Evolutionary conservation across 37 sponge, comb jelly and placozoan genomes (phyloP), one percentile per base, ranked within the genome.

Genomic region (Agelas oroides): DNA sequence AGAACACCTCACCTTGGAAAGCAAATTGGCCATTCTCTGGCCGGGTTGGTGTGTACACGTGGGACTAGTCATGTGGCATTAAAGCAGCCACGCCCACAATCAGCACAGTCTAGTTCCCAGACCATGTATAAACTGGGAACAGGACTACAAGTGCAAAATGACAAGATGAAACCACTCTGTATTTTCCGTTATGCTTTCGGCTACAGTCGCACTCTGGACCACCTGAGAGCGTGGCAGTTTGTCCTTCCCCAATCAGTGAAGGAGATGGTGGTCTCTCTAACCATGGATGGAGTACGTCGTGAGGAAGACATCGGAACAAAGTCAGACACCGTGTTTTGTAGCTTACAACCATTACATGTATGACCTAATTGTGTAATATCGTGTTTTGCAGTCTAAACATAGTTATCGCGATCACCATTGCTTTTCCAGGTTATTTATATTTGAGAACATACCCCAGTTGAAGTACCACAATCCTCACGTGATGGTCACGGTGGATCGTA

Each of bases 361-460:
- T 75, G 32, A 24, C 23, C 66, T n/a, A 19, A 27, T 24, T 65
- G n/a, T 20, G 14, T 14, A n/a, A n/a, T 56, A 18, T 56, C 58
- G 17, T 15, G 58, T 19, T 56, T 56, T 56, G 15, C 58, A 15
- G 15, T 18, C 58, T 56, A 56, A 56, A n/a, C n/a, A n/a, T n/a
- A n/a, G n/a, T n/a, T n/a, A n/a, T n/a, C n/a, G n/a, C 46, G 8
- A 46, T 46, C 46, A 12, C 8, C 46, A 46, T 46, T n/a, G n/a
- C 46, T 46, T 46, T 8, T 63, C 21, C 65, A 92, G 92, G 84
- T 36, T 92, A 56, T 94, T 94, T 56, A 66, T 89, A 17, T 84
- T 78, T 68, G 83, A 94, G 72, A 90, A 90, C 55, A 53, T 94
- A 8, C 94, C 94, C 11, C 94, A 94, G 81, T 68, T 94, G 52